Evolutionary conservation across 2,797 vertebrate species (phyloP), one percentile per base, ranked within the genome.

Genomic region (Vireo griseus): DNA sequence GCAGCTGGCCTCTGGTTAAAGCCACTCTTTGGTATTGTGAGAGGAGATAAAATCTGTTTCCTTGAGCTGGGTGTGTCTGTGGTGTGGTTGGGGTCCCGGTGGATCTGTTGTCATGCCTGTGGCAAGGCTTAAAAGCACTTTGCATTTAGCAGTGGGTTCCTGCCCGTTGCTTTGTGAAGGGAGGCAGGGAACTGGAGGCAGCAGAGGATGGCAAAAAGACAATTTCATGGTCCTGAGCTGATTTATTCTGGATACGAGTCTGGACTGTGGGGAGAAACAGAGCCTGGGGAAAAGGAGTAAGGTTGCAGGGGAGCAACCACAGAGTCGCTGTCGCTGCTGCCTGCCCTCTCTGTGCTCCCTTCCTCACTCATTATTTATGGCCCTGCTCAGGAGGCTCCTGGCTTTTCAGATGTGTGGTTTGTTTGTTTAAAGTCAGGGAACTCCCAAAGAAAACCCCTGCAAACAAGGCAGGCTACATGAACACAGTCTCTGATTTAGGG

Each of bases 221-320:
- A 2, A 3, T 71, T 66, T 62, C 0, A 0, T 21, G 12, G 33
- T 33, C 16, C 51, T 74, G 52, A 35, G 35, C 31, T 42, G 69
- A 28, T 69, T 42, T 14, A 0, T 47, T 91, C 42, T 52, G n/a
- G 52, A 0, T 44, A 3, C 0, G 0, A 19, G 15, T 19, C 48
- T 28, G 45, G 62, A n/a, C 45, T 67, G 37, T 13, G 45, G n/a
- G 40, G 22, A 25, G 48, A 28, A 77, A 16, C 18, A 55, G 48
- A 59, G 35, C 28, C 31, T 17, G 26, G 11, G 45, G 17, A 54
- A 20, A 77, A 57, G 33, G 44, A 48, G 54, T 6, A 31, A 55
- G 15, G 65, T 28, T 28, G 25, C 57, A 65, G 44, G 16, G 37
- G 31, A 80, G 50, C 18, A 28, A 42, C 44, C 1, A 0, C 3